Percentiles rank a stretch among this genome's conserved stretches.
Evolutionary conservation across 2,797 vertebrate species (phyloP).

Genomic region (Centropyge bicolor): DNA sequence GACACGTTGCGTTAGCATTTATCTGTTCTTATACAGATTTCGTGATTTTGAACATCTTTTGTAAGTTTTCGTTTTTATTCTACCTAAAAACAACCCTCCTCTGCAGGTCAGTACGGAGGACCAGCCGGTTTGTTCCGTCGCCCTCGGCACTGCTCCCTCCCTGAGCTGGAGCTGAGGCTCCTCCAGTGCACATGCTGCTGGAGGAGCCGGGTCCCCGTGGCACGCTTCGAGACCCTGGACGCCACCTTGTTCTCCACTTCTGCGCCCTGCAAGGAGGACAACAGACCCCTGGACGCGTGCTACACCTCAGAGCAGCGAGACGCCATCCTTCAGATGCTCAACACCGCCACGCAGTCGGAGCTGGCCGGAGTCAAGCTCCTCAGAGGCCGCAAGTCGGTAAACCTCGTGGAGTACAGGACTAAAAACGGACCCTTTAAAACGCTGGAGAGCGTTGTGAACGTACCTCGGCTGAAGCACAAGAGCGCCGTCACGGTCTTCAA

Average conservation of each 20-base stretch:
- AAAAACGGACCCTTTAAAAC: constrained; percentile 83
- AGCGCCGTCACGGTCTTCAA: constrained; percentile 81
- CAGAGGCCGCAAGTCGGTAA: constrained; percentile 82
- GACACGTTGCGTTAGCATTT: background rate
- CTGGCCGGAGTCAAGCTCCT: constrained; percentile 80
- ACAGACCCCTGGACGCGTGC: constrained; percentile 76
- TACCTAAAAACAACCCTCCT: accelerated
- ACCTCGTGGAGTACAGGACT: constrained; percentile 80
- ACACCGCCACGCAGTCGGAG: constrained; percentile 79
- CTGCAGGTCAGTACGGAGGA: constrained; percentile 68
- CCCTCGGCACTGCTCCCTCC: constrained; percentile 54
- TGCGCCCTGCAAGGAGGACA: constrained; percentile 48
- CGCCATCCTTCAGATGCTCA: constrained; percentile 84
- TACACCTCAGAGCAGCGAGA: constrained; percentile 85
- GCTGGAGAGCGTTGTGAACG: constrained; percentile 83
- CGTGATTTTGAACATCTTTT: too few relatives aligned
- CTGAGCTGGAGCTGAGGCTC: constrained; percentile 75
- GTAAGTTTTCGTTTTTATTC: background rate
- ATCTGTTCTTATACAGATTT: background rate
- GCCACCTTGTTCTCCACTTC: constrained; percentile 33
- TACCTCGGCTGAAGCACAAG: constrained; percentile 85
- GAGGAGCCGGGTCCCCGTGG: constrained; percentile 73
- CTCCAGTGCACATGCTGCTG: constrained; percentile 85
- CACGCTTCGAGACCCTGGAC: constrained; percentile 64
- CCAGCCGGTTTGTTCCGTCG: constrained; percentile 68